Evolutionary conservation across 2,888 invertebrate species (phyloP), one percentile per base, ranked within the genome.

Genomic region (Dasypogon diadema): DNA sequence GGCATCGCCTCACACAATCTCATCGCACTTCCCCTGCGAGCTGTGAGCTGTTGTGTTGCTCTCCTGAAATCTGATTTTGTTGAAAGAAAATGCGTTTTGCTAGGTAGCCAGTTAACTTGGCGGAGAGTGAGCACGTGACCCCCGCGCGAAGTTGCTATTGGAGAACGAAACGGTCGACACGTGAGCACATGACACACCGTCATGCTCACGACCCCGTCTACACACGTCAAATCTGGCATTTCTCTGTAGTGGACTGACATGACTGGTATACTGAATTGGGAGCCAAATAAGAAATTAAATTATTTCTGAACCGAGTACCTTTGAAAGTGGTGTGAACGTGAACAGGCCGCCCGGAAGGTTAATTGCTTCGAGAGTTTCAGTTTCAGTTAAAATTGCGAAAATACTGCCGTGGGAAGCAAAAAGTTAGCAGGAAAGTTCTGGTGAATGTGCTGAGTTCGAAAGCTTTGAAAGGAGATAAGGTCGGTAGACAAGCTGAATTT

Each of bases 131-230:
- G 30, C 30, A 30, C 30, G 30, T 30, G 30, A 30, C 30, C 30
- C 8, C 8, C 3, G 30, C 30, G 30, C 30, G 30, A n/a, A 37
- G 21, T 37, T 14, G 8, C 34, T 12, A 42, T 63, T 63, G 63
- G 63, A 21, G 14, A 22, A 37, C 37, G 37, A 63, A 63, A 18
- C 34, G 2, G 22, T 63, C 37, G 37, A 63, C 63, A 63, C 63
- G 63, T 63, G 63, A 63, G 63, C 63, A n/a, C n/a, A 63, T 63
- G 63, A 63, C 63, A 63, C 63, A 63, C 63, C 63, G 34, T 16
- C 21, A 18, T 37, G 56, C 56, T 56, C 56, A 37, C 6, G 60
- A 14, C 14, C 34, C 60, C 58, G 30, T 14, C 16, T 60, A 14
- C 63, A 37, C 63, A 63, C 63, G 42, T 42, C 63, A 63, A 42